These are phyloP conservation scores for Drosophila sp. DNA, from an alignment of 1,140 invertebrate species.

Conservation along the genomic window DNA sequence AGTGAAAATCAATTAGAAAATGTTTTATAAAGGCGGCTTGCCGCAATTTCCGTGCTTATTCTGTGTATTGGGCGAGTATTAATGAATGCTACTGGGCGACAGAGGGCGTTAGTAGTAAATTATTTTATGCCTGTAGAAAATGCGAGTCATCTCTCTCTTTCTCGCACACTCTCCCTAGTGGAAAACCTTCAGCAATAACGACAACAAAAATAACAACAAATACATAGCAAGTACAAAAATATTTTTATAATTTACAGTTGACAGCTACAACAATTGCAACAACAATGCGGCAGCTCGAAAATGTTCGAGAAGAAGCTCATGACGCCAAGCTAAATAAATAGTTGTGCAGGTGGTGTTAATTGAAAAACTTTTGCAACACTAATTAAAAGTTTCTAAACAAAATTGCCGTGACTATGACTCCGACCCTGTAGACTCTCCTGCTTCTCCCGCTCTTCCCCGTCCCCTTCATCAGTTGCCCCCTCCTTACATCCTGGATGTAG, in stretches of 20 bases:
- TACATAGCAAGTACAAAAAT: slow-evolving; percentile 61
- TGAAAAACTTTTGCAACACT: slow-evolving; percentile 84
- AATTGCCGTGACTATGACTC: slow-evolving; percentile 70
- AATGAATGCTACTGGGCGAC: slow-evolving; percentile 32
- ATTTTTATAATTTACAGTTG: slow-evolving; percentile 83
- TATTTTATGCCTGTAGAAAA: slow-evolving; percentile 45
- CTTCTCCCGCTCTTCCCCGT: neutral
- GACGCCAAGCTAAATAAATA: slow-evolving; percentile 72
- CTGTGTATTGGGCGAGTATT: slow-evolving; percentile 16
- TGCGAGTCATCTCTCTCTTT: neutral
- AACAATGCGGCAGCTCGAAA: slow-evolving; percentile 27
- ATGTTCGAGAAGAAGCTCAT: slow-evolving; percentile 50
- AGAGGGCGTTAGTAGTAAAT: slow-evolving; percentile 51
- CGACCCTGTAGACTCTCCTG: neutral
- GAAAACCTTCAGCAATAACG: slow-evolving; percentile 26
- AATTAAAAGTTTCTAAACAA: slow-evolving; percentile 84
- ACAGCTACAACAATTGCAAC: slow-evolving; percentile 63
- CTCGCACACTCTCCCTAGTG: neutral
- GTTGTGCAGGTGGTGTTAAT: slow-evolving; percentile 84
- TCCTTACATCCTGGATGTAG: neutral
- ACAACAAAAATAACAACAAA: slow-evolving; percentile 11
- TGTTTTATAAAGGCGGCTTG: slow-evolving; percentile 64
- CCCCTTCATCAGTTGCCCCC: neutral
- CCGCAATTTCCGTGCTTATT: slow-evolving; percentile 53
- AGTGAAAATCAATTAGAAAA: slow-evolving; percentile 77